Evolutionary conservation across 1,140 invertebrate genomes (phyloP).

Genomic region (Drosophila micromelanica): DNA sequence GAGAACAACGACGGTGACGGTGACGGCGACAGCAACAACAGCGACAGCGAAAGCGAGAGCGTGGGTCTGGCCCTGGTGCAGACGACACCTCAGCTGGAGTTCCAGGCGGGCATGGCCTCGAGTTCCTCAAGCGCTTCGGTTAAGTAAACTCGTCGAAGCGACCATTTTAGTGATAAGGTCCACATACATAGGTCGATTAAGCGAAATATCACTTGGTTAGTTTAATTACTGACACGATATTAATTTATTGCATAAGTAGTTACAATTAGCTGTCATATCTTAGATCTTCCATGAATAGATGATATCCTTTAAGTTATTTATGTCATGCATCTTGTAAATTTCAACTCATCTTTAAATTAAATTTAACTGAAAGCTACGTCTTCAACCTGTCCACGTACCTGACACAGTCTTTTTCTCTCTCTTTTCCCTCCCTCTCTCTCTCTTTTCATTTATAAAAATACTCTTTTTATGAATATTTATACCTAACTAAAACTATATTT

Average conservation of each 20-base stretch:
- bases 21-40: slow-evolving; percentile 49
- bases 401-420: slow-evolving; percentile 40
- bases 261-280: slow-evolving; percentile 68
- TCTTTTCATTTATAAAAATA: not conserved
- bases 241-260: slow-evolving; percentile 30
- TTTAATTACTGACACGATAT: not conserved
- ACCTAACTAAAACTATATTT: slow-evolving; percentile 1
- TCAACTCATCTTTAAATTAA: slow-evolving; percentile 21
- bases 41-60: slow-evolving; percentile 60
- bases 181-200: slow-evolving; percentile 6
- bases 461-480: not conserved
- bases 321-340: slow-evolving; percentile 49
- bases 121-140: slow-evolving; percentile 75
- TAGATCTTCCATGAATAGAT: slow-evolving; percentile 72
- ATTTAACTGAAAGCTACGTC: slow-evolving; percentile 62
- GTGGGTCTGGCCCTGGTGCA: slow-evolving; percentile 63
- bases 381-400: slow-evolving; percentile 79
- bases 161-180: slow-evolving; percentile 30
- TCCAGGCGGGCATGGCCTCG: slow-evolving; percentile 45
- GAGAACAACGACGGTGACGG: slow-evolving; percentile 33
- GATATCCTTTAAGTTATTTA: slow-evolving; percentile 28
- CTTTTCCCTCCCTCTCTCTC: slow-evolving; percentile 2
- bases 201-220: slow-evolving; percentile 14
- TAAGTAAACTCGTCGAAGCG: slow-evolving; percentile 59
- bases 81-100: slow-evolving; percentile 63